These are phyloP conservation scores for Pedionomus torquatus DNA, from an alignment of 2,113 vertebrate species.

Conservation along the genomic window DNA sequence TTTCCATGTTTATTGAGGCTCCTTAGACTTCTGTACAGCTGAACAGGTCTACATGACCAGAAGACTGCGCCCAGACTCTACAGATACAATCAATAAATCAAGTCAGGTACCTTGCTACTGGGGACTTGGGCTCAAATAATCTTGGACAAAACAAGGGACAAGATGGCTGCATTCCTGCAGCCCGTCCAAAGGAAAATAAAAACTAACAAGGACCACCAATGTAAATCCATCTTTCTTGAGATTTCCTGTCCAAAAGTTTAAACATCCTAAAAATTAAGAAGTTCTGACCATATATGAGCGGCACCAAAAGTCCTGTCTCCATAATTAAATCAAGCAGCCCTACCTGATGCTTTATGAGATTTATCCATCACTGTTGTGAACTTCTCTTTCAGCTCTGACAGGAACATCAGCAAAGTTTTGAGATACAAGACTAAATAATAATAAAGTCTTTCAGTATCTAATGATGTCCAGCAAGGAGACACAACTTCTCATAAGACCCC, in stretches of 20 bases:
- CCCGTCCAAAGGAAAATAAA: not conserved
- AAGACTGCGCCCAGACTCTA: not conserved
- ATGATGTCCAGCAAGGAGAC: not conserved
- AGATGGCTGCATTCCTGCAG: not conserved
- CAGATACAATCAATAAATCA: constrained; percentile 6
- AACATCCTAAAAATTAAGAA: not conserved
- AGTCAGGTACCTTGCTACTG: not conserved
- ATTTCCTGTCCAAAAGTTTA: not conserved
- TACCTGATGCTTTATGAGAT: not conserved
- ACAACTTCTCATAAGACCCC: not conserved
- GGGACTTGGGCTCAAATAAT: not conserved
- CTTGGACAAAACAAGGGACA: not conserved
- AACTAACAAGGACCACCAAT: not conserved
- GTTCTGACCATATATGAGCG: not conserved
- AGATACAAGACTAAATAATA: not conserved
- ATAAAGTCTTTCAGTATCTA: not conserved
- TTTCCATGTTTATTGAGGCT: not conserved
- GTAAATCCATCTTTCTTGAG: not conserved
- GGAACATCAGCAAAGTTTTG: not conserved
- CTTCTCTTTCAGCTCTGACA: not conserved
- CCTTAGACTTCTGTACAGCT: not conserved
- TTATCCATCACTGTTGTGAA: not conserved
- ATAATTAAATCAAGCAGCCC: not conserved
- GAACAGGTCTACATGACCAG: not conserved
- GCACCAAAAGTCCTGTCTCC: not conserved